These are phyloP conservation scores for Cygnus buccinator DNA, from an alignment of 2,113 vertebrate genomes.

Conservation along the genomic window DNA sequence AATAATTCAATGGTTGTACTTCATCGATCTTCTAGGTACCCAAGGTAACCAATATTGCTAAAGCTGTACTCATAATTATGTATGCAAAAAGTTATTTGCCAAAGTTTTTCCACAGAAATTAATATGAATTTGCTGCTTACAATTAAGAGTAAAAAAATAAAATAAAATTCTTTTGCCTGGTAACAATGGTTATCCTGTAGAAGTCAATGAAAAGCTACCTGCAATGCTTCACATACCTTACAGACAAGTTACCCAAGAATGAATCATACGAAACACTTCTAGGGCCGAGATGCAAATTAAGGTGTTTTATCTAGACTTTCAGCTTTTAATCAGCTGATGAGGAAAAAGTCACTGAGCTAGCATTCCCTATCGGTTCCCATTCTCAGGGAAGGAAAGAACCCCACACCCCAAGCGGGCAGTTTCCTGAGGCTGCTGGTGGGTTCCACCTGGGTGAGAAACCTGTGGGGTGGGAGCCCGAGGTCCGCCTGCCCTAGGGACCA, in stretches of 20 bases:
- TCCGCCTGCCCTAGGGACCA: too few relatives aligned
- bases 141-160: neutral
- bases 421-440: too few relatives aligned
- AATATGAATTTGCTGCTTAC: neutral
- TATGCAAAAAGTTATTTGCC: neutral
- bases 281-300: neutral
- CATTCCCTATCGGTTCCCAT: neutral
- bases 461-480: too few relatives aligned
- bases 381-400: neutral
- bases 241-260: neutral
- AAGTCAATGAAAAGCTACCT: neutral
- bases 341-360: accelerated
- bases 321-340: neutral
- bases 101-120: neutral
- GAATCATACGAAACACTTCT: neutral
- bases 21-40: neutral
- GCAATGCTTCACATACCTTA: neutral
- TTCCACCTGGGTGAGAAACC: too few relatives aligned
- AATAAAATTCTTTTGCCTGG: neutral
- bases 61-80: neutral
- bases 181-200: neutral
- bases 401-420: neutral
- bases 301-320: neutral
- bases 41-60: neutral
- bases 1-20: neutral